Evolutionary conservation across 2,888 invertebrate genomes (phyloP), one percentile per base, ranked within the genome.

Genomic region (Acronicta aceris): DNA sequence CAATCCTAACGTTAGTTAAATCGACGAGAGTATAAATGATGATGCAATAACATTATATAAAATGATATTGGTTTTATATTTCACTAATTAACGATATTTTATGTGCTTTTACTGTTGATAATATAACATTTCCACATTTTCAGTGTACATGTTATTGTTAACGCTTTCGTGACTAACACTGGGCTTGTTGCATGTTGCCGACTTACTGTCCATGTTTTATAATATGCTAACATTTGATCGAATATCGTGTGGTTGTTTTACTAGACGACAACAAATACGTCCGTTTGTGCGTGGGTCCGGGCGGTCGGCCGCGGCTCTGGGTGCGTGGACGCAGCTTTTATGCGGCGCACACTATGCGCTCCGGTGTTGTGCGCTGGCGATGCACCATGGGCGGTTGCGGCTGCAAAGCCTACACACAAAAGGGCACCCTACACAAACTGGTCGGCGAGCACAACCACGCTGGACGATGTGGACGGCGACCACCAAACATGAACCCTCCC

Each of bases 321-420:
- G 93, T 94, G 72, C 89, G 91, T 70, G 94, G 94, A 57, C 92
- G 93, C 78, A 94, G 94, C 71, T 94, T 94, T 81, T 94, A 94
- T 83, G 93, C 93, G 55, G 94, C 94, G 63, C 94, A 94, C 76
- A 94, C 94, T 10, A 94, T 94, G 94, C 90, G 94, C 47, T 94
- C 94, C 8, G 94, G 94, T 46, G 89, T 93, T 15, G 94, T 94
- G 57, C 92, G 94, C 67, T 94, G 94, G 94, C 90, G 94, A 0
- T 94, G 94, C 80, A 94, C 94, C 1, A 94, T 94, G 94, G 94
- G 94, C 57, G 94, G 94, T 48, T 94, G 94, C 71, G 93, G 93
- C 27, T 94, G 94, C 79, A 94, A 94, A 75, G 94, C 94, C 2
- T 94, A 94, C 85, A 94, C 94, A 12, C 93, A 93, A 76, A 91